Evolutionary conservation across 2,888 invertebrate species (phyloP).

Genomic region (Thereva nobilitata): DNA sequence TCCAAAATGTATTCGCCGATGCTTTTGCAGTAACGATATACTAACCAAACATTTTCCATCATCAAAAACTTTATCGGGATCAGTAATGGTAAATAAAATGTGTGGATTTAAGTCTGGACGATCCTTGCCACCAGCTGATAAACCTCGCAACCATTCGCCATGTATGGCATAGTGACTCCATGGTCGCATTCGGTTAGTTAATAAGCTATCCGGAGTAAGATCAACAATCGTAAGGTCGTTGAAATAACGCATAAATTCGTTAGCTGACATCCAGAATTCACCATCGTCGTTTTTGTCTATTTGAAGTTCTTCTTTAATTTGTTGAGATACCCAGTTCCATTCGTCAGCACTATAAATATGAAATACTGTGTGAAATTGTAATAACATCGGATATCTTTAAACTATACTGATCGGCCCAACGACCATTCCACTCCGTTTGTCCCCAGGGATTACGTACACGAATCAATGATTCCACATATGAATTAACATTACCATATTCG

Average conservation of each 20-base stretch:
- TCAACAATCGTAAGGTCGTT: slow-evolving; percentile 84
- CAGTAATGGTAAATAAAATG: slow-evolving; percentile 76
- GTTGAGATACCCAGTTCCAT: slow-evolving; percentile 66
- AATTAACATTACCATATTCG: slow-evolving; percentile 60
- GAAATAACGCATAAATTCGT: slow-evolving; percentile 79
- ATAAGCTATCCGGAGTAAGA: slow-evolving; percentile 68
- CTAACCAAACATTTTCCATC: slow-evolving; percentile 87
- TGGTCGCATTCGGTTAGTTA: too few species aligned
- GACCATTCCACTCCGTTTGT: slow-evolving; percentile 81
- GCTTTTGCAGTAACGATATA: slow-evolving; percentile 61
- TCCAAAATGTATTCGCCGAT: too few species aligned
- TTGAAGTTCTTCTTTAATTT: too few species aligned
- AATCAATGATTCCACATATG: slow-evolving; percentile 62
- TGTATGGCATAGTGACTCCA: too few species aligned
- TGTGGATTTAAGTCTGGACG: slow-evolving; percentile 86
- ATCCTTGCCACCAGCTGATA: slow-evolving; percentile 92
- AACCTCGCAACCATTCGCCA: slow-evolving; percentile 76
- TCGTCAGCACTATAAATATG: slow-evolving; percentile 66
- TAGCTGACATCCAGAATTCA: slow-evolving; percentile 65
- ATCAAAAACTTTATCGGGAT: slow-evolving; percentile 78
- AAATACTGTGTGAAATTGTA: slow-evolving; percentile 76
- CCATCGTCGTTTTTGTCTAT: too few species aligned
- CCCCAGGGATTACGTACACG: slow-evolving; percentile 89
- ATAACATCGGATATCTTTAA: slow-evolving; percentile 25
- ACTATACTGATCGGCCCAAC: slow-evolving; percentile 66